Evolutionary conservation across 2,888 invertebrate genomes (phyloP).

Genomic region (Lasius fuliginosus): DNA sequence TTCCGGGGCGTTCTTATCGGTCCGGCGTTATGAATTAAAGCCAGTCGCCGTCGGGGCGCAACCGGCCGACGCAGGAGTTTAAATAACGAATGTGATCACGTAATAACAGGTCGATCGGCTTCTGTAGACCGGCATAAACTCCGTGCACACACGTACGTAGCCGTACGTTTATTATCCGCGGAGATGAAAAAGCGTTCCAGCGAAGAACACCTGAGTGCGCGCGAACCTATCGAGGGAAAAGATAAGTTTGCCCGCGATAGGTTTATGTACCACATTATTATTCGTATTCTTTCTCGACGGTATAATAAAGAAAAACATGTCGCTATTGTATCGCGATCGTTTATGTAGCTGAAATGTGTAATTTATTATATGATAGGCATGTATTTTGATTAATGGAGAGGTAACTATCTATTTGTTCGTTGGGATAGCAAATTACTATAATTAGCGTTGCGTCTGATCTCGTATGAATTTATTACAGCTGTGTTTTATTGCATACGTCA

Average conservation of each 20-base stretch:
- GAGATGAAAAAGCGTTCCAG: conserved; percentile 41
- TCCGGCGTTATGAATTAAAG: conserved; percentile 59
- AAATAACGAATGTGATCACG: conserved; percentile 75
- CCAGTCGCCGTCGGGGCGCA: conserved; percentile 60
- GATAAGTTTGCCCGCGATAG: conserved; percentile 11
- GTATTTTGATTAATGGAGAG: conserved; percentile 25
- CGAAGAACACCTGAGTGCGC: conserved; percentile 16
- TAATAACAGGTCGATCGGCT: conserved; percentile 78
- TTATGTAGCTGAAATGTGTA: not conserved
- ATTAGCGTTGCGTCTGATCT: conserved; percentile 72
- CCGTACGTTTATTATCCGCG: conserved; percentile 29
- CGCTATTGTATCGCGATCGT: conserved; percentile 12
- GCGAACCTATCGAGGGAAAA: conserved; percentile 19
- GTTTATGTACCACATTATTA: conserved; percentile 11
- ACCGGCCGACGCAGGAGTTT: conserved; percentile 59
- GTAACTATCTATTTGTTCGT: not conserved
- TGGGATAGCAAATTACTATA: conserved; percentile 67
- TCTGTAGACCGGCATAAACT: conserved; percentile 59
- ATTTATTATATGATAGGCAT: not conserved
- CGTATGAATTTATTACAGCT: conserved; percentile 65
- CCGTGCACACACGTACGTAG: not conserved
- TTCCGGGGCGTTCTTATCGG: conserved; percentile 60
- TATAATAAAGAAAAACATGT: not conserved
- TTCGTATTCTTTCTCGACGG: not conserved
- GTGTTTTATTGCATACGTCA: conserved; percentile 69